Conservation (phyloP, 2,797 vertebrate genomes). For the Holocentrus rufus region DNA sequence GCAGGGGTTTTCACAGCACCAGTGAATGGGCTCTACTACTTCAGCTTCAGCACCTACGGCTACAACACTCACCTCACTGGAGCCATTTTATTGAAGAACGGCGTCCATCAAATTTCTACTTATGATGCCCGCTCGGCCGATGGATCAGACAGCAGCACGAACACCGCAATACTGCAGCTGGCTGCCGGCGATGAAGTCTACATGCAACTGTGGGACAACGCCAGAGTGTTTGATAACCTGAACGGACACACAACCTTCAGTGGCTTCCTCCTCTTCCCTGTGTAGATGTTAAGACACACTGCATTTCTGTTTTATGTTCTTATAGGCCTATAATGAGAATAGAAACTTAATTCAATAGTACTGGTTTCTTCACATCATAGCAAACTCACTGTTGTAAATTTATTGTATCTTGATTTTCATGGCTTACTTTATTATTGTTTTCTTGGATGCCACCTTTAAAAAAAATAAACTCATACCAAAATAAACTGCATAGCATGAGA, state of each 20-base stretch:
- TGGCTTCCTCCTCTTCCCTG: conserved; percentile 47
- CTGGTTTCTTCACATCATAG: no score
- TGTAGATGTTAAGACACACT: not conserved
- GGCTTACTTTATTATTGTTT: not conserved
- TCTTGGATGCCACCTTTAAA: no score
- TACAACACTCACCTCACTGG: conserved; percentile 44
- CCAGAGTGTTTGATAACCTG: conserved; percentile 46
- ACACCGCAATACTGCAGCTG: conserved; percentile 36
- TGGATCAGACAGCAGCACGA: conserved; percentile 33
- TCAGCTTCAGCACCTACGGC: conserved; percentile 50
- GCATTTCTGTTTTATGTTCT: not conserved
- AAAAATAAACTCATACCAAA: not conserved
- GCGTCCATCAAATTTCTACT: conserved; percentile 22
- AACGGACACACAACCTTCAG: conserved; percentile 62
- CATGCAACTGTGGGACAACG: conserved; percentile 41
- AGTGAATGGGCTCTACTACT: conserved; percentile 46
- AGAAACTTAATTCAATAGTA: no score
- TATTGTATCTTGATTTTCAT: not conserved
- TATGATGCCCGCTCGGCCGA: conserved; percentile 20
- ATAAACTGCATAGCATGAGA: not conserved
- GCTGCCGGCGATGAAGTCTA: conserved; percentile 33
- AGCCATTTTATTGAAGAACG: conserved; percentile 53
- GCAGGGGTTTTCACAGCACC: conserved; percentile 60
- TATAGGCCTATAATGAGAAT: not conserved
- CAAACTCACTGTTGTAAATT: not conserved